Percentiles rank a stretch among this genome's conserved stretches.
Conservation (phyloP, 2,888 invertebrate species). For the Microctonus aethiopoides region DNA sequence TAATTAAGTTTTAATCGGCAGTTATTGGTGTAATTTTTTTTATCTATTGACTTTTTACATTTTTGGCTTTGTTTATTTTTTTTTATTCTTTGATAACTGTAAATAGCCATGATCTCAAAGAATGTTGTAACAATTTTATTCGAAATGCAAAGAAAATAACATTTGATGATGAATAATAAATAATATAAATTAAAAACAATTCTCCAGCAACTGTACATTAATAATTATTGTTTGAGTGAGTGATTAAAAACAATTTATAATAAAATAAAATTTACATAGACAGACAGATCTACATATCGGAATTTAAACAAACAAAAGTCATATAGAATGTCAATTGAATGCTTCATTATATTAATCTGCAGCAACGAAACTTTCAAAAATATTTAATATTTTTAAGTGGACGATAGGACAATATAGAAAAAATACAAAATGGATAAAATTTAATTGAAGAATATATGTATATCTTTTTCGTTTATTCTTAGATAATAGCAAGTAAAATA, state of each 20-base stretch:
- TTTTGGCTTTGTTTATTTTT: not conserved
- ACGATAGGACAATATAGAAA: not conserved
- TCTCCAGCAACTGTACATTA: not conserved
- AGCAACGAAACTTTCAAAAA: not conserved
- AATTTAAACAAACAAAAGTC: not conserved
- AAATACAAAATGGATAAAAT: no score
- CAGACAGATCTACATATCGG: not conserved
- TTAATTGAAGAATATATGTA: no score
- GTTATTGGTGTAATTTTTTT: no score
- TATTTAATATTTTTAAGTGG: not conserved
- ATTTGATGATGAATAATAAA: no score
- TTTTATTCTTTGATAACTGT: not conserved
- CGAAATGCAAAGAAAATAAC: not conserved
- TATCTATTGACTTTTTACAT: not conserved
- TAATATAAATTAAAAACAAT: no score
- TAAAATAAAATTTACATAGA: not conserved
- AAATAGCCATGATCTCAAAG: not conserved
- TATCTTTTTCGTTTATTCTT: no score
- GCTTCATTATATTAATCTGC: not conserved
- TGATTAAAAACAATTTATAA: not conserved
- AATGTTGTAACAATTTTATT: not conserved
- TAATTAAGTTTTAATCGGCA: not conserved
- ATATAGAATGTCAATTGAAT: not conserved
- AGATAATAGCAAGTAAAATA: no score
- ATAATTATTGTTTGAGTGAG: not conserved